Evolutionary conservation across 1,140 invertebrate species (phyloP), one percentile per base, ranked within the genome.

Genomic region (Lasioglossum baleicum): DNA sequence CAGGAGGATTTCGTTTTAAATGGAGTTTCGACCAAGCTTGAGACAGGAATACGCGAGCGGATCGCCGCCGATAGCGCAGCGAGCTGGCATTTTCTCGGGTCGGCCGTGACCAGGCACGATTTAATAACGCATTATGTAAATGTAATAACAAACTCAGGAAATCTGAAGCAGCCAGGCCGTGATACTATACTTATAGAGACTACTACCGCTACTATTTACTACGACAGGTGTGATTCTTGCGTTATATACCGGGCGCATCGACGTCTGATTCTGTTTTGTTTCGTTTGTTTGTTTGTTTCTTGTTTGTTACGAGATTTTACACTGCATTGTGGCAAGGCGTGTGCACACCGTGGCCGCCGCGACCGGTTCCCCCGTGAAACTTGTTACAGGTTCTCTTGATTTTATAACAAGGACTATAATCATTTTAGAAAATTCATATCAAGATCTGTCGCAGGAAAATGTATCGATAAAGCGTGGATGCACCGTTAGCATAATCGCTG

Each of bases 131-230:
- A 89, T 89, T 89, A 87, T 87, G 84, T 89, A 90, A 90, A 90
- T 90, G 86, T 90, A 91, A 88, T 88, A 92, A 92, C 88, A 91
- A 91, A 93, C 92, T 93, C 92, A 93, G 92, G 92, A 92, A 92
- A 92, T 90, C 90, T 91, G 85, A 93, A 93, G 91, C 92, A 93
- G 90, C 87, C 92, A 93, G 92, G 92, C 92, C 92, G 92, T 93
- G 92, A 93, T 93, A 90, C 84, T 88, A 87, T 91, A 91, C 88
- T 90, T 90, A 90, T 92, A 92, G 88, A 89, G 88, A 88, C 81
- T 90, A 90, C 83, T 90, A 88, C 86, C 90, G 75, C 63, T 80
- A 70, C 53, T 83, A 69, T 65, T 80, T 85, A 61, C 74, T 78
- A 63, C n/a, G 75, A 63, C 76, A 83, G 56, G 80, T 83, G 81